Evolutionary conservation across 2,113 vertebrate genomes (phyloP), one percentile per base, ranked within the genome.

Genomic region (Gallinago jamesoni): DNA sequence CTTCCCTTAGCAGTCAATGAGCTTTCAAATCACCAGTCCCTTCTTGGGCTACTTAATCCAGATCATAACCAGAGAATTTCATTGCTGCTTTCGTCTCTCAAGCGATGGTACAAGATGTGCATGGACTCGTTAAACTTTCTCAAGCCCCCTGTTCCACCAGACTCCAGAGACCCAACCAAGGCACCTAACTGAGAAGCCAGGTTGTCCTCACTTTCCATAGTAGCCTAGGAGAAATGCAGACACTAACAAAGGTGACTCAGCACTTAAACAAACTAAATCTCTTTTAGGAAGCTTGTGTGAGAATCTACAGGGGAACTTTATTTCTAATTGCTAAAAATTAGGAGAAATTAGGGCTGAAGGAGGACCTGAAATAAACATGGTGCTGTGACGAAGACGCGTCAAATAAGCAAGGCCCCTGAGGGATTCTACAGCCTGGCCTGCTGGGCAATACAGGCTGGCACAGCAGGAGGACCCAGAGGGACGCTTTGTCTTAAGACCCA

Each of bases 241-340:
- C 14, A 43, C 33, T 31, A 47, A 43, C 15, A 68, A 74, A 75
- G 43, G 15, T 67, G 47, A 39, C 33, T 89, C 73, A 25, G 24
- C 15, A 28, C 35, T 90, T 55, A 78, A 80, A 90, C 4, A 13
- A 9, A 14, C 14, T 55, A 50, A 57, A 72, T 47, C 4, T 78
- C 14, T 70, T 73, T 62, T 12, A 55, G 17, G 14, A 25, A 74
- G 33, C 41, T 52, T 66, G 64, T 31, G 10, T 57, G 37, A 84
- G 15, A 93, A 92, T 57, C 23, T 66, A 25, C 18, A 80, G 31
- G 14, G 14, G 5, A 78, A 3, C 12, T 70, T 3, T 35, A 17
- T 39, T 83, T 24, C 45, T 83, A 88, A 75, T 39, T 94, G 47
- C 6, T 24, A 63, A 75, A 81, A 94, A 93, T 70, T 59, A 75